Base-by-base conservation (phyloP, 2,888 invertebrate species). In the Trachelus troglodyta region DNA sequence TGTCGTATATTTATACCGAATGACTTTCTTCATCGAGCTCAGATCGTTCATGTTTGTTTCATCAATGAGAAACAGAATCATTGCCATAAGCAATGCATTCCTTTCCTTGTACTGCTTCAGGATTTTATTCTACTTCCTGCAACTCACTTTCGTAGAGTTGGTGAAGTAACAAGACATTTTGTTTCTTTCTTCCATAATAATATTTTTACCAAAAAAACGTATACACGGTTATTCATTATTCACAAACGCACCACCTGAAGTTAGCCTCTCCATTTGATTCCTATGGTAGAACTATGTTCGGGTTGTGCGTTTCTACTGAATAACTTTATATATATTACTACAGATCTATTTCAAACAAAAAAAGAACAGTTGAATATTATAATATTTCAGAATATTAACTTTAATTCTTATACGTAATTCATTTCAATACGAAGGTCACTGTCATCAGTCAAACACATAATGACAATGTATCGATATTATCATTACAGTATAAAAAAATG, bases 31-130 rank as follows among this genome's bases (percentile, higher is more conserved):
- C 23, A 1, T 71, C 11, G 15, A 31, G 33, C 15, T 31, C 71
- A 23, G 12, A 30, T 31, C 71, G 31, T 71, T 71, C 33, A 31
- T 12, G 31, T 71, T 71, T 34, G 33, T 33, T 71, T 33, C 30
- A 34, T 56, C 71, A 71, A 71, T 34, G 31, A 71, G 80, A 81
- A 85, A 83, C 74, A 79, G 79, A 86, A 82, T 81, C 85, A 87
- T 87, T 86, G 83, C 86, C 80, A 30, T 74, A 71, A 78, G 86
- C 86, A 87, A 85, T 84, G 83, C 74, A 78, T 75, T 83, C 82
- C 80, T 85, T 85, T 83, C 83, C 73, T 79, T 56, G 69, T 68
- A 74, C 74, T 77, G 80, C 78, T 40, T 74, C 34, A 9, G 30
- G 68, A 76, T 69, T 77, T 75, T 75, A 79, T 76, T 78, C 71